These are phyloP conservation scores for Nannoperca obscura DNA, from an alignment of 2,797 vertebrate genomes.

Conservation along the genomic window DNA sequence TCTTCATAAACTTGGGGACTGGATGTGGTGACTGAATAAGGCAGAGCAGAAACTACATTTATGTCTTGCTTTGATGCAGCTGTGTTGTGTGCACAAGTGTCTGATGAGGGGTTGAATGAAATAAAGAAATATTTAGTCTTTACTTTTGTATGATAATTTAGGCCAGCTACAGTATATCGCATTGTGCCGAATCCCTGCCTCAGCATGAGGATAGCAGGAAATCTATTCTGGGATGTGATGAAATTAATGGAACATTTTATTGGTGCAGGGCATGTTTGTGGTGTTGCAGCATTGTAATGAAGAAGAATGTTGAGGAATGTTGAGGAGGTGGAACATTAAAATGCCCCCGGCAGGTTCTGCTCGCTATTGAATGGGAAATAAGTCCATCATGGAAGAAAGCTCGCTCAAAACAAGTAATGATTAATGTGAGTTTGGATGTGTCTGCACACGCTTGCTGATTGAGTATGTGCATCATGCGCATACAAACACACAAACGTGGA, in stretches of 20 bases:
- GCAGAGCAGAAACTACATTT: slow-evolving; percentile 76
- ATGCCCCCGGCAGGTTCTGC: slow-evolving; percentile 62
- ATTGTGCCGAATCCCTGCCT: slow-evolving; percentile 62
- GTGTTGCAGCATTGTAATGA: slow-evolving; percentile 70
- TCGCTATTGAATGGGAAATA: slow-evolving; percentile 62
- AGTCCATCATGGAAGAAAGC: slow-evolving; percentile 58
- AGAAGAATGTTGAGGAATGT: slow-evolving; percentile 68
- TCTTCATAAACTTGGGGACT: slow-evolving; percentile 80
- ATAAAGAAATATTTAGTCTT: slow-evolving; percentile 69
- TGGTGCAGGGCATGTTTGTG: slow-evolving; percentile 75
- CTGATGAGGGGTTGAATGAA: slow-evolving; percentile 64
- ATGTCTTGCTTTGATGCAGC: slow-evolving; percentile 82
- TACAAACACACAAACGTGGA: slow-evolving; percentile 19
- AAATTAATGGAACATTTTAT: slow-evolving; percentile 78
- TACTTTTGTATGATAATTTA: slow-evolving; percentile 81
- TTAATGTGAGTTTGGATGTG: slow-evolving; percentile 59
- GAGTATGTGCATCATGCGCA: slow-evolving; percentile 22
- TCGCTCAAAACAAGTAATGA: slow-evolving; percentile 65
- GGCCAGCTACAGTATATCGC: slow-evolving; percentile 43
- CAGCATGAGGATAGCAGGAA: slow-evolving; percentile 58
- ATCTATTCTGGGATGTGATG: slow-evolving; percentile 71
- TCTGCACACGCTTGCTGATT: slow-evolving; percentile 47
- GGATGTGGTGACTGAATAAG: slow-evolving; percentile 75
- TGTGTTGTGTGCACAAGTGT: slow-evolving; percentile 63
- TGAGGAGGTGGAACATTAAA: slow-evolving; percentile 64